These are phyloP conservation scores for Hucho hucho DNA, from an alignment of 2,113 vertebrate genomes.

Conservation along the genomic window DNA sequence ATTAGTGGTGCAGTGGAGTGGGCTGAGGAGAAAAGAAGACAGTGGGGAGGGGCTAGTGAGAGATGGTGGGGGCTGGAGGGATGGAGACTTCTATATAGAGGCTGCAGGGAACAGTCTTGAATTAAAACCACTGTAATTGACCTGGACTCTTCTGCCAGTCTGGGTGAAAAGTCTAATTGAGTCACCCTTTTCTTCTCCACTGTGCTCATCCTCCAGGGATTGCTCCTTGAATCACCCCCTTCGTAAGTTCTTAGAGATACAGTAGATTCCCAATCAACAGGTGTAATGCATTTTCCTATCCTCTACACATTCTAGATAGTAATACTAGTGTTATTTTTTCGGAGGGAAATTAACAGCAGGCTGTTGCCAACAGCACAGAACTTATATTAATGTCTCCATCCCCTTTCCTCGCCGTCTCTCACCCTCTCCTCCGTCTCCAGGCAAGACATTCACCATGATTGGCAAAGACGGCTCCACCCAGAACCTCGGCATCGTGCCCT, in stretches of 20 bases:
- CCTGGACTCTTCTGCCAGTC: conserved; percentile 45
- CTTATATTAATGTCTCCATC: conserved; percentile 26
- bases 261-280: conserved; percentile 20
- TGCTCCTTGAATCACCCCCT: conserved; percentile 27
- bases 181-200: conserved; percentile 30
- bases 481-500: conserved; percentile 90
- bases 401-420: background rate
- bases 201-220: conserved; percentile 26
- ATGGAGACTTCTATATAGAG: conserved; percentile 43
- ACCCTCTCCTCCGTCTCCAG: conserved; percentile 63
- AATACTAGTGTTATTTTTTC: conserved; percentile 18
- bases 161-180: background rate
- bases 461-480: conserved; percentile 91
- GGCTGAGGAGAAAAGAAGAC: conserved; percentile 45
- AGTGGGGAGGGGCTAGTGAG: background rate
- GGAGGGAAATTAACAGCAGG: conserved; percentile 4
- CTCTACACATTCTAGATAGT: conserved; percentile 7
- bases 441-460: conserved; percentile 96
- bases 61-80: conserved; percentile 8
- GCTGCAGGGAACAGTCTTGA: conserved; percentile 56
- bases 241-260: conserved; percentile 9
- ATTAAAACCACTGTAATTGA: conserved; percentile 72
- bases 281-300: conserved; percentile 13
- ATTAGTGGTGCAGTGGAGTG: conserved; percentile 56
- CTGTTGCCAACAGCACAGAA: conserved; percentile 14